phyloP scores from a whole-genome alignment of 2,113 vertebrate species.

The Delphinapterus leucas region DNA sequence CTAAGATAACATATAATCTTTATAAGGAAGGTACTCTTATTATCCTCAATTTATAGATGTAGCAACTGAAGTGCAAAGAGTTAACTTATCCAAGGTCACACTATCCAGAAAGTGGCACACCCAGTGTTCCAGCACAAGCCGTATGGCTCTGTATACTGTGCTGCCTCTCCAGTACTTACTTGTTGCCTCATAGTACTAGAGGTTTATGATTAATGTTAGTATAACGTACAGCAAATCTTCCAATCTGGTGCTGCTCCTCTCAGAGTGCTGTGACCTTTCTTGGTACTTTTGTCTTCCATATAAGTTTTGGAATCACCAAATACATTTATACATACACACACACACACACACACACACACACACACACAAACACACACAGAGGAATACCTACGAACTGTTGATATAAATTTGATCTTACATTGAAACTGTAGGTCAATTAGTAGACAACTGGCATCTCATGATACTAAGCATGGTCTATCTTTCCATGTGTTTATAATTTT shows the following conservation, averaged over 20 bases:
- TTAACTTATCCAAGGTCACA: neutral
- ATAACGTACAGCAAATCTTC: neutral
- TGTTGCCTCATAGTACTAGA: neutral
- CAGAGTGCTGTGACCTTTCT: neutral
- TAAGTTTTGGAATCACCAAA: neutral
- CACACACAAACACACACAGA: neutral
- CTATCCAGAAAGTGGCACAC: neutral
- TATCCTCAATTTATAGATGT: neutral
- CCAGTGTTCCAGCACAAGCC: neutral
- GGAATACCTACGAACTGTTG: neutral
- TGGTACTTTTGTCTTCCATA: neutral
- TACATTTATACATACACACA: neutral
- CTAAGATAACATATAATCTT: neutral
- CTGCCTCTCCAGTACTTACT: neutral
- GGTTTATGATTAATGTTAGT: neutral
- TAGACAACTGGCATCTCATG: neutral
- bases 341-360: too few species aligned
- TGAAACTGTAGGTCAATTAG: neutral
- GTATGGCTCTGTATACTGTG: neutral
- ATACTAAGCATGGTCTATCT: neutral
- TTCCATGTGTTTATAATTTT: neutral
- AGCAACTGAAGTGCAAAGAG: neutral
- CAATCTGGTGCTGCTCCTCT: neutral
- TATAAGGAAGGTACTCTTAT: neutral
- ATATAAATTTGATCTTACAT: neutral